Evolutionary conservation across 92 coral and sea anemone species (phyloP), one percentile per base, ranked within the genome.

Genomic region (Palythoa heliodiscus): DNA sequence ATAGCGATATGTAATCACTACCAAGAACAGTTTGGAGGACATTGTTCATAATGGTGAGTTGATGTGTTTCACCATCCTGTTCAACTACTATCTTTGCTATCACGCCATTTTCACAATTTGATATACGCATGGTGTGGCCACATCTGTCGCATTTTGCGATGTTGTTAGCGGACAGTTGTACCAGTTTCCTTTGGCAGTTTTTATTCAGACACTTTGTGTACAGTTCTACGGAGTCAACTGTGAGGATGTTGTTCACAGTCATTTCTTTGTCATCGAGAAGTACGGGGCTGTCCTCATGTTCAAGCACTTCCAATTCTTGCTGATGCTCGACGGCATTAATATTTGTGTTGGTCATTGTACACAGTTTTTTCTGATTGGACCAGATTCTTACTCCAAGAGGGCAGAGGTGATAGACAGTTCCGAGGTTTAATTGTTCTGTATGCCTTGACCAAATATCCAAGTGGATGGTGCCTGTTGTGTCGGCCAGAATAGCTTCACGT

Each of bases 301-400:
- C 68, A 73, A 85, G 50, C 37, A 80, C 83, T 57, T 23, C 76
- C 52, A 25, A 40, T 58, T 57, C 69, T 77, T 72, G 76, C 52
- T 73, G 80, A 52, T 84, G 58, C 54, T 84, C 87, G 24, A 43
- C 63, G 67, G 43, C 73, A 74, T 70, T 37, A 48, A 85, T 71
- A 57, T 79, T 69, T 35, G 83, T 75, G 82, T 75, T 60, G 66
- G 20, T 29, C 57, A 68, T 60, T 35, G 88, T 75, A 57, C 73
- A 85, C 66, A 75, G 52, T 71, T 73, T 85, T 75, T 85, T 85
- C 74, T 75, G 81, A 72, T 70, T 68, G 29, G 87, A 84, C 82
- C 87, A 84, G 61, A 84, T 66, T 39, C 75, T 47, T 58, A 85
- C 57, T n/a, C 88, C 88, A 64, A 74, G 61, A 10, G 88, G 82